Conservation (phyloP, 2,797 vertebrate species). For the Chloroceryle inda region DNA sequence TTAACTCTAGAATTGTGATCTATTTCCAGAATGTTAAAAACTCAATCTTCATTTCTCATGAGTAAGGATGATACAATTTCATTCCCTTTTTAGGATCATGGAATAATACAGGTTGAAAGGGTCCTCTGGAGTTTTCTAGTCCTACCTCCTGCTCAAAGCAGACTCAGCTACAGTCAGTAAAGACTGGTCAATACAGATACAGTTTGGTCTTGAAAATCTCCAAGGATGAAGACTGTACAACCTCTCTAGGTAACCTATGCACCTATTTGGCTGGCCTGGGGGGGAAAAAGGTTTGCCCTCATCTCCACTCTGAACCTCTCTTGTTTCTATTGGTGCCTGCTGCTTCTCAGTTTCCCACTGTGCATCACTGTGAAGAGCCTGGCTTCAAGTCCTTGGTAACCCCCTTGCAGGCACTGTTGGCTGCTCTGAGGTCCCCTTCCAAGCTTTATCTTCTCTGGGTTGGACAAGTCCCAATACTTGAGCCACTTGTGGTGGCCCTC, state of each 20-base stretch:
- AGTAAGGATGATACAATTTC: not conserved
- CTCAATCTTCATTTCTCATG: not conserved
- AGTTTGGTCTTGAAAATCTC: not conserved
- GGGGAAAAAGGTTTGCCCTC: not conserved
- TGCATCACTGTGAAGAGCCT: not conserved
- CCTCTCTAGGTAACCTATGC: not conserved
- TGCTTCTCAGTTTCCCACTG: not conserved
- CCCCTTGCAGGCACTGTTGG: not conserved
- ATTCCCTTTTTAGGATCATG: not conserved
- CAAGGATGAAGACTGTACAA: not conserved
- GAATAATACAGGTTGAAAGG: not conserved
- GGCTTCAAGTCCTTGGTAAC: not conserved
- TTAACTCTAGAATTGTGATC: not conserved
- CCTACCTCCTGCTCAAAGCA: not conserved
- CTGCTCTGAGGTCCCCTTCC: not conserved
- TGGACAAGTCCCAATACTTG: not conserved
- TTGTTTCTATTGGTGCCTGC: not conserved
- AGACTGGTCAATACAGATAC: not conserved
- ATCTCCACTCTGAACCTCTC: not conserved
- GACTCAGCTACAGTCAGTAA: not conserved
- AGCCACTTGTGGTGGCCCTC: rapidly evolving
- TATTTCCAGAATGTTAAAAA: not conserved
- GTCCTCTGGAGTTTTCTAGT: not conserved
- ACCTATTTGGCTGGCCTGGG: not conserved
- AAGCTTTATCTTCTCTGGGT: not conserved